Evolutionary conservation across 2,113 vertebrate species (phyloP), one percentile per base, ranked within the genome.

Genomic region (Scomber japonicus): DNA sequence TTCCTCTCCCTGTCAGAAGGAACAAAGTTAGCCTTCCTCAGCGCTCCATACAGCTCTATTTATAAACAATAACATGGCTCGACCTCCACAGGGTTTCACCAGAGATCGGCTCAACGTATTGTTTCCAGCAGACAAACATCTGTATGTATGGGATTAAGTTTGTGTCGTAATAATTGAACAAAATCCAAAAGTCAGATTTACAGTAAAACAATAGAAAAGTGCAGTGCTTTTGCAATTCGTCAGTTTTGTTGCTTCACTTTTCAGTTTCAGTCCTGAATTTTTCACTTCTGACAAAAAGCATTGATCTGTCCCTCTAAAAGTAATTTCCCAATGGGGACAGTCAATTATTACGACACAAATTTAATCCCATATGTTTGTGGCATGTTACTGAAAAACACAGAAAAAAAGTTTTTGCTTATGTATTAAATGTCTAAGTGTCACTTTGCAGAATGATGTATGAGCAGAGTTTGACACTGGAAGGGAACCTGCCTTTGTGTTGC

Each of bases 1-100:
- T 95, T 95, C 95, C 94, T 94, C 90, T 94, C 84, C 79, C 92
- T 90, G 90, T 93, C 89, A 89, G 83, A 78, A 79, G 89, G 93
- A 90, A 94, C 93, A 94, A 94, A 94, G 94, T 89, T 84, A 65
- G 84, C 88, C 89, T 92, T 94, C 91, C 94, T 93, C 89, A 46
- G 81, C 17, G 85, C 83, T 71, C 80, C 72, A 76, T 81, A 69
- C 80, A 75, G 70, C 90, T 90, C 89, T 91, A 92, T 91, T 91
- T 92, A 91, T 86, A 93, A 93, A 90, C 91, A 94, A 93, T 91
- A 94, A 95, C 94, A 93, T 83, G 88, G 77, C 78, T 84, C 82
- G 70, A 74, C 89, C 91, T 91, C 86, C 64, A 66, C 83, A 69
- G 83, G 78, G 78, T 81, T 68, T 80, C 85, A 40, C 44, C 68